These are phyloP conservation scores for Drosophila stalkeri DNA, from an alignment of 2,888 invertebrate species.

Conservation along the genomic window DNA sequence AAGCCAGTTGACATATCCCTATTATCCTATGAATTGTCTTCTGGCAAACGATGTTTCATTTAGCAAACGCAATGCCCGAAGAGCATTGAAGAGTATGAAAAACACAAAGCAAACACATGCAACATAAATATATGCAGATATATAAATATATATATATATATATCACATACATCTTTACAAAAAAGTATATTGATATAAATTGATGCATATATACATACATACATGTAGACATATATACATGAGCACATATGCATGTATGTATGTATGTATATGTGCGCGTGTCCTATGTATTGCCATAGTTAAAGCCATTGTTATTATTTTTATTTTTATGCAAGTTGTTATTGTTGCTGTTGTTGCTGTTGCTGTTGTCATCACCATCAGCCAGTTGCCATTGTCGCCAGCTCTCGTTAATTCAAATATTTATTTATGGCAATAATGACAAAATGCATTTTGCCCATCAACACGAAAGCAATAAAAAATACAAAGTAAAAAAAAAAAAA, in stretches of 20 bases:
- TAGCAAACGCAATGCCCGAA: neutral
- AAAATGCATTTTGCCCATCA: constrained; percentile 75
- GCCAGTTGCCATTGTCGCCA: constrained; percentile 69
- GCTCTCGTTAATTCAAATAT: constrained; percentile 77
- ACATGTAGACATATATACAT: constrained; percentile 1
- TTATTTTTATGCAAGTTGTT: constrained; percentile 37
- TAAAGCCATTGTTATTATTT: constrained; percentile 37
- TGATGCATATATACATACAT: constrained; percentile 7
- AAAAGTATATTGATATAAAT: constrained; percentile 13
- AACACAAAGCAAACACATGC: constrained; percentile 45
- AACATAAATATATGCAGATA: constrained; percentile 27
- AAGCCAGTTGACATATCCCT: neutral
- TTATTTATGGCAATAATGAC: constrained; percentile 74
- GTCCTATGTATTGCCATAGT: constrained; percentile 41
- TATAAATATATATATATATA: constrained; percentile 4
- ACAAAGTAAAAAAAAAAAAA: neutral
- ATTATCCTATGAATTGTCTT: neutral
- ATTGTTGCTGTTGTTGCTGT: constrained; percentile 12
- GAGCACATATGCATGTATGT: neutral
- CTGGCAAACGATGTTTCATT: neutral
- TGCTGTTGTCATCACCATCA: constrained; percentile 57
- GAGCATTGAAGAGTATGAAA: neutral
- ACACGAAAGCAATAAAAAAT: constrained; percentile 44
- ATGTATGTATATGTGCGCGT: neutral
- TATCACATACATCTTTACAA: constrained; percentile 15